Conservation (phyloP, 2,797 vertebrate genomes). For the Pelobates cultripes region DNA sequence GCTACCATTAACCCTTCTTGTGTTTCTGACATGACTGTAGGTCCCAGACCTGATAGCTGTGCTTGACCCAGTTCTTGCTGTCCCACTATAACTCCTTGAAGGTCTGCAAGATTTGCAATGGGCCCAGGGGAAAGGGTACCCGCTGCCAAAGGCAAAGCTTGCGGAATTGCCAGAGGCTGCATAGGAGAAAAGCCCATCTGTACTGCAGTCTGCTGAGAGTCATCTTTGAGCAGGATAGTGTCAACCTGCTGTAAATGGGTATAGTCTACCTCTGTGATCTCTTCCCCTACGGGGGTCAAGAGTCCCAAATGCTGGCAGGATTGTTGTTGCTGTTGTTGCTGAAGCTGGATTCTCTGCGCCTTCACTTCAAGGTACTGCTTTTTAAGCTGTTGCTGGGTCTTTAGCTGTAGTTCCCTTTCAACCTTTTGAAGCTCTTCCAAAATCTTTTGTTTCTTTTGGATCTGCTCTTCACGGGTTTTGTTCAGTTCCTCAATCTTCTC, state of each 20-base stretch:
- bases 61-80: slow-evolving; percentile 83
- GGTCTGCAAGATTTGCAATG: slow-evolving; percentile 82
- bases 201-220: slow-evolving; percentile 75
- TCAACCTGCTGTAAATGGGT: slow-evolving; percentile 80
- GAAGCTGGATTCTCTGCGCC: slow-evolving; percentile 80
- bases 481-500: slow-evolving; percentile 85
- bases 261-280: slow-evolving; percentile 82
- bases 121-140: slow-evolving; percentile 80
- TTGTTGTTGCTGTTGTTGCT: slow-evolving; percentile 75
- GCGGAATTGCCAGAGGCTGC: slow-evolving; percentile 80
- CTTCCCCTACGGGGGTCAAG: slow-evolving; percentile 78
- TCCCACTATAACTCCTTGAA: slow-evolving; percentile 84
- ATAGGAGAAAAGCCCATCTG: slow-evolving; percentile 81
- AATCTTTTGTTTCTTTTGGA: slow-evolving; percentile 86
- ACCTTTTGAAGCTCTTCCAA: slow-evolving; percentile 83
- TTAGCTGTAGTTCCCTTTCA: slow-evolving; percentile 80
- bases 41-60: slow-evolving; percentile 82
- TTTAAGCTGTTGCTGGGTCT: slow-evolving; percentile 83
- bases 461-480: slow-evolving; percentile 82
- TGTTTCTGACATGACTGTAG: slow-evolving; percentile 83
- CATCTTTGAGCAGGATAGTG: slow-evolving; percentile 79
- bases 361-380: slow-evolving; percentile 84
- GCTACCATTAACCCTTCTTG: slow-evolving; percentile 87
- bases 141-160: slow-evolving; percentile 79
- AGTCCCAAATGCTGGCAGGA: slow-evolving; percentile 81